Percentiles rank a stretch among this genome's conserved stretches.
These are phyloP conservation scores for Myotis brandtii DNA, from an alignment of 2,113 vertebrate genomes.

Conservation along the genomic window DNA sequence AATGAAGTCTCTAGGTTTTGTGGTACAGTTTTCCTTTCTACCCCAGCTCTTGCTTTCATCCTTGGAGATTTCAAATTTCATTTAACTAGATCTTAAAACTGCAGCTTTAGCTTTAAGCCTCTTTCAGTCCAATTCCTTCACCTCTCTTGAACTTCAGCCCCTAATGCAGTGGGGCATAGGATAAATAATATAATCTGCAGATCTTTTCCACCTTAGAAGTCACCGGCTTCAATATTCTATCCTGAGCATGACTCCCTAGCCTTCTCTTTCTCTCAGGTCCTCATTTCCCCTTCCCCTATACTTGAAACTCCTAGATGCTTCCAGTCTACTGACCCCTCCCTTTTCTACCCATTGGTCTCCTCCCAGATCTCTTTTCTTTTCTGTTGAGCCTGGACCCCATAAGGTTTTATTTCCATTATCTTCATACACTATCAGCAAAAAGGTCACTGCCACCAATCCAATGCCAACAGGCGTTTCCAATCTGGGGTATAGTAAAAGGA, in stretches of 20 bases:
- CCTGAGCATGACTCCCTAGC: not conserved
- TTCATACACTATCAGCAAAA: not conserved
- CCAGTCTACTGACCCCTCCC: not conserved
- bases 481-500: not conserved
- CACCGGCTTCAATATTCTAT: not conserved
- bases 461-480: not conserved
- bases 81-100: not conserved
- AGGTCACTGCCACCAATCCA: not conserved
- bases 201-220: not conserved
- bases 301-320: not conserved
- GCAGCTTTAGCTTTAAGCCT: not conserved
- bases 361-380: not conserved
- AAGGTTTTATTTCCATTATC: not conserved
- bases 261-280: not conserved
- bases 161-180: not conserved
- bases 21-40: not conserved
- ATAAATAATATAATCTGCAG: not conserved
- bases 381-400: not conserved
- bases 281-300: not conserved
- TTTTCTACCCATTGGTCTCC: not conserved
- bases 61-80: not conserved
- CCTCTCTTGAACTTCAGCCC: not conserved
- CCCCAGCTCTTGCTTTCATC: not conserved
- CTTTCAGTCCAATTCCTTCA: not conserved
- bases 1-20: not conserved